Evolutionary conservation across 2,797 vertebrate genomes (phyloP), one percentile per base, ranked within the genome.

Genomic region (Sphenopsis melanotis): DNA sequence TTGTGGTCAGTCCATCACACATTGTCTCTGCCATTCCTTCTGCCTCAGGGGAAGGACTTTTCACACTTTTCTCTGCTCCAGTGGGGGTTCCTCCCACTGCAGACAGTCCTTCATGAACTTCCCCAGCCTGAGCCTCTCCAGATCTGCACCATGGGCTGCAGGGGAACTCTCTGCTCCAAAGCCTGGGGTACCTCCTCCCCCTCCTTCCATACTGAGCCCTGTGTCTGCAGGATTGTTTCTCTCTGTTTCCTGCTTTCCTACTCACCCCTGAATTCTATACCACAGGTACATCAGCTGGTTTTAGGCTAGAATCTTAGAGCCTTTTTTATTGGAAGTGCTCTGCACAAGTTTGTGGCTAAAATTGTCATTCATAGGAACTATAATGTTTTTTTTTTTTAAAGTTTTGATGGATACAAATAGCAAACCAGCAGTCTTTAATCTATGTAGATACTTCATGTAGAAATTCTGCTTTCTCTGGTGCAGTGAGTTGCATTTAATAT

Each of bases 41-140:
- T 44, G 39, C 9, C 59, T 57, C 26, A 36, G 30, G 30, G 15
- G 21, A 66, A 70, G n/a, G n/a, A 16, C 3, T 52, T 57, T 12
- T 57, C 44, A 39, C 37, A 19, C 4, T 50, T 64, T 15, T 52
- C 30, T 39, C n/a, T 65, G 21, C 11, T 46, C 41, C 44, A 34
- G 3, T 0, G 1, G 41, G 17, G 7, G 3, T 3, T 77, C 15
- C 50, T 52, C 12, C 21, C 44, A 4, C 3, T 44, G 52, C 26
- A 83, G 24, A 34, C 1, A 34, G 9, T 46, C 30, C 29, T 89
- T 36, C n/a, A 15, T 19, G 22, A 41, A 6, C 15, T 36, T 36
- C 12, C 10, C 26, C 37, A 39, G 0, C 1, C 2, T 16, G 46
- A 71, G 11, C 36, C 47, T 29, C 11, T 10, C 21, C 42, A 10